Evolutionary conservation across 2,113 vertebrate genomes (phyloP).

Genomic region (Gnathonemus echidnorhynchus): DNA sequence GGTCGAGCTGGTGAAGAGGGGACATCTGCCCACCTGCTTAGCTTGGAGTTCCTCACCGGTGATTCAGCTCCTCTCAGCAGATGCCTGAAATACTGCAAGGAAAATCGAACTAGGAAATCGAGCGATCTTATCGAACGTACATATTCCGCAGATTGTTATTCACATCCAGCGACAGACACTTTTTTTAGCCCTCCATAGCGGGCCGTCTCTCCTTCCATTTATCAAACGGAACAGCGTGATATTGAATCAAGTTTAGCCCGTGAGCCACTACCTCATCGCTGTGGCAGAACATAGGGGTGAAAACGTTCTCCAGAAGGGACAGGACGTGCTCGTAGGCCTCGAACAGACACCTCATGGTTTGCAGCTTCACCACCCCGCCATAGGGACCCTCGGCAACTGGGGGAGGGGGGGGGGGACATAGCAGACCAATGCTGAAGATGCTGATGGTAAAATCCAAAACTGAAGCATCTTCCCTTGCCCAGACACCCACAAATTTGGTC

Average conservation of each 20-base stretch:
- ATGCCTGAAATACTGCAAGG: conserved; percentile 84
- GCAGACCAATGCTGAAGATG: not conserved
- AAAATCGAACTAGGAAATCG: not conserved
- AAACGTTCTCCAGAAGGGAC: conserved; percentile 90
- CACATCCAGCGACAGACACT: not conserved
- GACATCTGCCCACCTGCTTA: conserved; percentile 72
- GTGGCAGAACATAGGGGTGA: conserved; percentile 96
- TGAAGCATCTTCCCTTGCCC: not conserved
- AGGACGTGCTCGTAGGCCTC: conserved; percentile 96
- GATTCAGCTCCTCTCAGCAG: conserved; percentile 89
- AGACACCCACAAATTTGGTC: not conserved
- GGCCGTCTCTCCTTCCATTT: not conserved
- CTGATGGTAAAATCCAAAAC: not conserved
- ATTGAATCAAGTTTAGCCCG: not conserved
- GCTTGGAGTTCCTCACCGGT: conserved; percentile 84
- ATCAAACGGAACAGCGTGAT: not conserved
- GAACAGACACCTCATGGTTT: conserved; percentile 93
- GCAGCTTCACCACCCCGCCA: conserved; percentile 83
- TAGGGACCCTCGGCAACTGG: conserved; percentile 88
- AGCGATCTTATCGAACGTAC: not conserved
- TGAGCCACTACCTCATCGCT: conserved; percentile 79
- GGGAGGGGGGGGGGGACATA: not conserved
- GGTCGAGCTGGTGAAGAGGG: not conserved
- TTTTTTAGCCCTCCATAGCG: not conserved
- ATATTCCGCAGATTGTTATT: not conserved